Conservation (phyloP, 2,797 vertebrate species). For the Catostomus latipinnis region DNA sequence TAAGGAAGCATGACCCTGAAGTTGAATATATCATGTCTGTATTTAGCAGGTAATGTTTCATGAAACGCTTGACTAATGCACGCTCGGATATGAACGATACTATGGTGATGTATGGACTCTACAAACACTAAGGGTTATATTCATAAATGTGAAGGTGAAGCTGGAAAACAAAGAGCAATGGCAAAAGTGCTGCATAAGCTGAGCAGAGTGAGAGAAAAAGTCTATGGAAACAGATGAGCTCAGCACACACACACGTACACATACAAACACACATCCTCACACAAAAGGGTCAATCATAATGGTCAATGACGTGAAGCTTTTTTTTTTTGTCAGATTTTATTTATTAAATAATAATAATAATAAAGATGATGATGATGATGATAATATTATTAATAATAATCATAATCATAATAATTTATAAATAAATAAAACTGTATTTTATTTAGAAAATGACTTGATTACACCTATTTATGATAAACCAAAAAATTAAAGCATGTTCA, state of each 20-base stretch:
- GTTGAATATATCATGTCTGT: neutral
- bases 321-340: too few species aligned
- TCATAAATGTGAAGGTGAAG: slow-evolving; percentile 50
- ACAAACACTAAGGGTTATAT: slow-evolving; percentile 50
- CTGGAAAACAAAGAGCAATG: slow-evolving; percentile 4
- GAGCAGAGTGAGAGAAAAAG: neutral
- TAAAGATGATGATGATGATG: too few species aligned
- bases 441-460: too few species aligned
- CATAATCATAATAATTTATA: too few species aligned
- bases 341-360: too few species aligned
- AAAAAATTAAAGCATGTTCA: too few species aligned
- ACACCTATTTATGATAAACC: too few species aligned
- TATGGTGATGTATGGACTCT: neutral
- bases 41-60: slow-evolving; percentile 29
- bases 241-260: neutral
- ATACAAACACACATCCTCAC: neutral
- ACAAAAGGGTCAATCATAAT: too few species aligned
- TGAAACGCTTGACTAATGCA: neutral
- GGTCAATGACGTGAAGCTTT: too few species aligned
- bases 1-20: neutral
- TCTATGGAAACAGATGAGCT: neutral
- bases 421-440: too few species aligned
- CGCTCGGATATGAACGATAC: slow-evolving; percentile 30
- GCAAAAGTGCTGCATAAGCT: neutral
- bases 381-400: too few species aligned